Conservation (phyloP, 2,888 invertebrate genomes). For the Cephus pygmeus region DNA sequence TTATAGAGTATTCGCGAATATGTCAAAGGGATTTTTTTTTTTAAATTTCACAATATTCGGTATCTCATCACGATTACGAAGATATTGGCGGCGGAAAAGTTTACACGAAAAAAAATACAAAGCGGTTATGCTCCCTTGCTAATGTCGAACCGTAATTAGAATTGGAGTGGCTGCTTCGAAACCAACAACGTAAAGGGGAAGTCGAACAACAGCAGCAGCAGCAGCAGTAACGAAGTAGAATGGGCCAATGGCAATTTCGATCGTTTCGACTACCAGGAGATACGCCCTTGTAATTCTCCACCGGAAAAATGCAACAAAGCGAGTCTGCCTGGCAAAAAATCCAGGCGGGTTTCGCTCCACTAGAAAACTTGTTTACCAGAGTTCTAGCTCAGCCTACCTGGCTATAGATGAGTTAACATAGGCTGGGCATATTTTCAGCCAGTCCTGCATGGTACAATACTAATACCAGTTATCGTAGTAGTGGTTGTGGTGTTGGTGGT, state of each 20-base stretch:
- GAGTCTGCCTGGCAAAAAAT: slow-evolving; percentile 29
- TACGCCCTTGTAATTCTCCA: background rate
- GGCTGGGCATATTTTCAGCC: background rate
- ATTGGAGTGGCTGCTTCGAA: background rate
- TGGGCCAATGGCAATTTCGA: slow-evolving; percentile 14
- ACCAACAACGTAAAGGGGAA: slow-evolving; percentile 1
- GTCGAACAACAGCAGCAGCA: slow-evolving; percentile 20
- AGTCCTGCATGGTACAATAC: background rate
- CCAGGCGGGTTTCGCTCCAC: slow-evolving; percentile 20
- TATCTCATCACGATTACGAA: background rate
- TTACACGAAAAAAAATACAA: background rate
- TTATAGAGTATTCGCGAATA: background rate
- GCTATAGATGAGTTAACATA: background rate
- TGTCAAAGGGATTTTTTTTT: background rate
- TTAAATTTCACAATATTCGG: background rate
- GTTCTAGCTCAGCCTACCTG: background rate
- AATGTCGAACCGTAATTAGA: background rate
- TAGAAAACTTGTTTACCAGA: slow-evolving; percentile 18
- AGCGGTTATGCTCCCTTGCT: background rate
- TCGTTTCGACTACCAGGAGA: slow-evolving; percentile 13
- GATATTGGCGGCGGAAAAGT: background rate
- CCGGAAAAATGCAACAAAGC: slow-evolving; percentile 37
- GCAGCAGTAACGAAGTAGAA: slow-evolving; percentile 21
- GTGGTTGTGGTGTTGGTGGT: background rate
- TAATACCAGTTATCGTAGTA: background rate